Percentiles rank a stretch among this genome's conserved stretches.
Evolutionary conservation across 2,888 invertebrate species (phyloP).

Genomic region (Drosophila picticornis): DNA sequence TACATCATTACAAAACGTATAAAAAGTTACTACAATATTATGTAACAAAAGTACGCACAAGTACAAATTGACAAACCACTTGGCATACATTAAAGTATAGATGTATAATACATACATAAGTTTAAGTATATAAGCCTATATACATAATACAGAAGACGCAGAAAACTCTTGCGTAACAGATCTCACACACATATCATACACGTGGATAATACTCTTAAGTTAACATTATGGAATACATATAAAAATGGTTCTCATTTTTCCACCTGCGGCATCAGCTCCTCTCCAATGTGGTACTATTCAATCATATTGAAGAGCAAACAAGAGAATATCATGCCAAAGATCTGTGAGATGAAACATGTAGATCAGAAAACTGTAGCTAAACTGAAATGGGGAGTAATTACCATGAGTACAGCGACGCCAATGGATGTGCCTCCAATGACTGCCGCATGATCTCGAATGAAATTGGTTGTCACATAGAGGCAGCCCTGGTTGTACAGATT

Average conservation of each 20-base stretch:
- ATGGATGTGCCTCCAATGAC: slow-evolving; percentile 93
- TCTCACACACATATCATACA: slow-evolving; percentile 46
- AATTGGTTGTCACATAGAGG: slow-evolving; percentile 89
- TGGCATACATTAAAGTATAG: slow-evolving; percentile 31
- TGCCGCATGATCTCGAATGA: slow-evolving; percentile 91
- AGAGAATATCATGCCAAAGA: slow-evolving; percentile 93
- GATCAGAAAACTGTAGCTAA: background rate
- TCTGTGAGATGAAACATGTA: slow-evolving; percentile 86
- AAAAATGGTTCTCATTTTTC: slow-evolving; percentile 43
- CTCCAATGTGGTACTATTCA: slow-evolving; percentile 86
- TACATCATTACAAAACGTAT: slow-evolving; percentile 36
- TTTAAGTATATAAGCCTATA: slow-evolving; percentile 28
- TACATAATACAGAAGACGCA: slow-evolving; percentile 52
- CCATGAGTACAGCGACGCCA: slow-evolving; percentile 94
- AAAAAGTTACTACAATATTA: slow-evolving; percentile 55
- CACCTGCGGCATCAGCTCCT: slow-evolving; percentile 7
- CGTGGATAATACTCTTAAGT: slow-evolving; percentile 67
- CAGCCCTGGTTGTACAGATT: slow-evolving; percentile 90
- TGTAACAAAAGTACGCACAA: slow-evolving; percentile 55
- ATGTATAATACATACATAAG: slow-evolving; percentile 28
- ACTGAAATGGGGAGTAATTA: slow-evolving; percentile 82
- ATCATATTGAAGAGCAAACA: slow-evolving; percentile 94
- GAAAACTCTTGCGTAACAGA: slow-evolving; percentile 6
- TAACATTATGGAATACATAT: slow-evolving; percentile 33
- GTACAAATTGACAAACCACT: slow-evolving; percentile 39